These are phyloP conservation scores for Busseola fusca DNA, from an alignment of 2,888 invertebrate species.

Conservation along the genomic window DNA sequence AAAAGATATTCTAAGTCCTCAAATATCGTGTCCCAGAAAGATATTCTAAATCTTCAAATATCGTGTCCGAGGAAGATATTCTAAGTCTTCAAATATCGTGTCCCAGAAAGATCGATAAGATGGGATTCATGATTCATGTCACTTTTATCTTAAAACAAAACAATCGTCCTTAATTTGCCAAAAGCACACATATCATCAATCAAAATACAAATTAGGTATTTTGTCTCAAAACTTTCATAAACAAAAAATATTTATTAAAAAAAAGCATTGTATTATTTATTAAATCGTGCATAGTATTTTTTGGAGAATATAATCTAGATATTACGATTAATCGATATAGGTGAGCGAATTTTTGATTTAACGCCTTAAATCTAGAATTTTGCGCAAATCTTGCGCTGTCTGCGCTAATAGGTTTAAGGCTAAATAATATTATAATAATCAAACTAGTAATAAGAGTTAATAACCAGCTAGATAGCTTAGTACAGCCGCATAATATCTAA, in stretches of 20 bases:
- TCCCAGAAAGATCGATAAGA: too few relatives aligned
- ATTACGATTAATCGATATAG: neutral
- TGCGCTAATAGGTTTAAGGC: slow-evolving; percentile 22
- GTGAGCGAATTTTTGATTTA: slow-evolving; percentile 15
- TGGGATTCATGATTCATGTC: too few relatives aligned
- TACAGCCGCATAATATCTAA: slow-evolving; percentile 39
- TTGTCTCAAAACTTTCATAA: slow-evolving; percentile 29
- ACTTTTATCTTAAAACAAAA: slow-evolving; percentile 43
- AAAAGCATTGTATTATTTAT: slow-evolving; percentile 25
- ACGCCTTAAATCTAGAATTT: slow-evolving; percentile 13
- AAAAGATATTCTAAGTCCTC: neutral
- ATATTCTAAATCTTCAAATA: neutral
- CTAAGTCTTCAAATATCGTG: neutral
- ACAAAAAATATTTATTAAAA: slow-evolving; percentile 18
- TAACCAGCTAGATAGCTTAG: slow-evolving; percentile 46
- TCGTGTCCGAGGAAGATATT: too few relatives aligned
- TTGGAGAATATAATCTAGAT: slow-evolving; percentile 7
- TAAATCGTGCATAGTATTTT: slow-evolving; percentile 46
- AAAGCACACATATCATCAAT: slow-evolving; percentile 56
- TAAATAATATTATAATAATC: slow-evolving; percentile 28
- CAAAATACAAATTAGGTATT: slow-evolving; percentile 36
- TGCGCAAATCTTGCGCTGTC: slow-evolving; percentile 10
- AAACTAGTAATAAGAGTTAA: slow-evolving; percentile 21
- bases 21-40: neutral
- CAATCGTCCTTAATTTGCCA: slow-evolving; percentile 49